Conservation (phyloP, 2,888 invertebrate species). For the Campaea margaritaria region DNA sequence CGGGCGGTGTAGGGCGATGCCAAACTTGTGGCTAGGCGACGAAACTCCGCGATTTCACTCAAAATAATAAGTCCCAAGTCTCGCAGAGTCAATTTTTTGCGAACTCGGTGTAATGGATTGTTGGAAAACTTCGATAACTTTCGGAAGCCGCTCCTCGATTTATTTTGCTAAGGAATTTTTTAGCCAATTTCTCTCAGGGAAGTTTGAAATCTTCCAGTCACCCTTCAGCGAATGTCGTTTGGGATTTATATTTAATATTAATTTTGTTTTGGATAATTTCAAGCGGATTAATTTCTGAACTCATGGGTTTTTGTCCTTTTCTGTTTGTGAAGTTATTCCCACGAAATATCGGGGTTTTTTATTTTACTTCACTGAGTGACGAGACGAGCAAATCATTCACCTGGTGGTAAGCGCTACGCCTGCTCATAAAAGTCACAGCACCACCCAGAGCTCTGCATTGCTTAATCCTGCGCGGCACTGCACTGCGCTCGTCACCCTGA, state of each 20-base stretch:
- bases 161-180: constrained; percentile 82
- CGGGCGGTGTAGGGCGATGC: constrained; percentile 50
- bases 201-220: constrained; percentile 80
- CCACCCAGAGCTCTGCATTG: no score
- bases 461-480: no score
- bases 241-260: constrained; percentile 48
- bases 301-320: not conserved
- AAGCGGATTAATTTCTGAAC: constrained; percentile 21
- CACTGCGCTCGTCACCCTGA: no score
- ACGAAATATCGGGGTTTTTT: no score
- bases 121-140: constrained; percentile 83
- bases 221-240: constrained; percentile 67
- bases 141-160: constrained; percentile 83
- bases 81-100: constrained; percentile 77
- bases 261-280: constrained; percentile 36
- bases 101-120: constrained; percentile 84
- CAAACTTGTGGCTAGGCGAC: constrained; percentile 69
- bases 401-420: no score
- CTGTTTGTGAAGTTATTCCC: not conserved
- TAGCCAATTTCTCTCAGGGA: constrained; percentile 81
- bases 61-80: constrained; percentile 81
- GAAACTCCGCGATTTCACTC: constrained; percentile 80
- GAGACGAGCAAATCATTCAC: no score
- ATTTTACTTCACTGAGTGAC: no score
- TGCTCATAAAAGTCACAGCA: no score